Evolutionary conservation across 2,113 vertebrate genomes (phyloP).

Genomic region (Taxidea taxus): DNA sequence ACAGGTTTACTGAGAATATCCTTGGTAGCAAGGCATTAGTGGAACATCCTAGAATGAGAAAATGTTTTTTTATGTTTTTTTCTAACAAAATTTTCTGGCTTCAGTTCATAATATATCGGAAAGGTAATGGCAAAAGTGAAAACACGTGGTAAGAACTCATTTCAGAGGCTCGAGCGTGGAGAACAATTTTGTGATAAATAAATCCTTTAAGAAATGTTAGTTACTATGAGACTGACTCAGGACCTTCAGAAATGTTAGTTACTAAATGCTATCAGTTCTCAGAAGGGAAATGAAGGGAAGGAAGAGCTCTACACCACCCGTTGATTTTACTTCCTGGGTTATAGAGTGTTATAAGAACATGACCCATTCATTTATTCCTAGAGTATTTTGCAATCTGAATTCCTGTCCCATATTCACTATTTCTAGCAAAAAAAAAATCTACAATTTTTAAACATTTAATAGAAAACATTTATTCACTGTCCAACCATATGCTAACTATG

Average conservation of each 20-base stretch:
- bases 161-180: background rate
- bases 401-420: background rate
- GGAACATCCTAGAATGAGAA: background rate
- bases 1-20: background rate
- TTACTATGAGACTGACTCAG: too few relatives aligned
- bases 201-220: background rate
- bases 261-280: background rate
- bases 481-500: background rate
- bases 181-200: background rate
- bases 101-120: background rate
- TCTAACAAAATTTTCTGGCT: background rate
- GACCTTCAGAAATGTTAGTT: background rate
- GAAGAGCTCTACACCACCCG: background rate
- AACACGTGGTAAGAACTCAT: background rate
- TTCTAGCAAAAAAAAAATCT: background rate
- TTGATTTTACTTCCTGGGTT: background rate
- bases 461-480: background rate
- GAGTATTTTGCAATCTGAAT: background rate
- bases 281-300: background rate
- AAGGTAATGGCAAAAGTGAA: background rate
- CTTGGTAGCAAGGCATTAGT: background rate
- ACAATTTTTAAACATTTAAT: background rate
- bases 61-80: background rate
- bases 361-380: background rate
- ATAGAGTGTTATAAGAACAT: background rate